Conservation (phyloP, 2,888 invertebrate genomes). For the Rhorus exstirpatorius region DNA sequence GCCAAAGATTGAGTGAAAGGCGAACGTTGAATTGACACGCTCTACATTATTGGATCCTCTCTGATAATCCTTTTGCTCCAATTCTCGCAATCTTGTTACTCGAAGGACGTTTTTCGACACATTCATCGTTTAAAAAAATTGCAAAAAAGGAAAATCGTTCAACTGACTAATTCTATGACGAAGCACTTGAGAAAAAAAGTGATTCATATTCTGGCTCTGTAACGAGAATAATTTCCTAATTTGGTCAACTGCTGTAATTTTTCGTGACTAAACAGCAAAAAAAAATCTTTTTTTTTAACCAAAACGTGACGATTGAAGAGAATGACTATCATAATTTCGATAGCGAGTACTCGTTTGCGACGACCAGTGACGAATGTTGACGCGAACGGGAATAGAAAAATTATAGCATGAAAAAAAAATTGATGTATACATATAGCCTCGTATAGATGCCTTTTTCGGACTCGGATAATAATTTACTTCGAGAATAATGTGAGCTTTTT, state of each 20-base stretch:
- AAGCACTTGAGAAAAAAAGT: too few species aligned
- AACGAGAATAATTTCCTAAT: too few species aligned
- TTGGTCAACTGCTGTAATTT: too few species aligned
- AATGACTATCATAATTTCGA: too few species aligned
- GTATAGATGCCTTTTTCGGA: neutral
- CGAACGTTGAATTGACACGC: conserved; percentile 14
- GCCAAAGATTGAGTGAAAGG: conserved; percentile 24
- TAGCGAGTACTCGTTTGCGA: neutral
- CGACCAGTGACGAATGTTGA: neutral
- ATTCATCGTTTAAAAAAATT: too few species aligned
- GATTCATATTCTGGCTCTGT: too few species aligned
- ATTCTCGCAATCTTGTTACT: conserved; percentile 61
- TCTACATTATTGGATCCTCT: conserved; percentile 65
- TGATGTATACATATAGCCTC: neutral
- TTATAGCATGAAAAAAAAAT: conserved; percentile 13
- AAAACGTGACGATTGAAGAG: too few species aligned
- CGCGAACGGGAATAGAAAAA: neutral
- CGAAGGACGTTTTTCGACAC: too few species aligned
- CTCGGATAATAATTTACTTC: neutral
- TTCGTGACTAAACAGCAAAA: too few species aligned
- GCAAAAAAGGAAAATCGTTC: neutral
- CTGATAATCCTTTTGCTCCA: conserved; percentile 59
- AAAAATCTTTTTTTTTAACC: too few species aligned
- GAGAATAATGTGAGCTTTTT: neutral
- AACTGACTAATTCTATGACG: neutral